phyloP scores from a whole-genome alignment of 1,140 invertebrate species.

The Antheraea mylitta region DNA sequence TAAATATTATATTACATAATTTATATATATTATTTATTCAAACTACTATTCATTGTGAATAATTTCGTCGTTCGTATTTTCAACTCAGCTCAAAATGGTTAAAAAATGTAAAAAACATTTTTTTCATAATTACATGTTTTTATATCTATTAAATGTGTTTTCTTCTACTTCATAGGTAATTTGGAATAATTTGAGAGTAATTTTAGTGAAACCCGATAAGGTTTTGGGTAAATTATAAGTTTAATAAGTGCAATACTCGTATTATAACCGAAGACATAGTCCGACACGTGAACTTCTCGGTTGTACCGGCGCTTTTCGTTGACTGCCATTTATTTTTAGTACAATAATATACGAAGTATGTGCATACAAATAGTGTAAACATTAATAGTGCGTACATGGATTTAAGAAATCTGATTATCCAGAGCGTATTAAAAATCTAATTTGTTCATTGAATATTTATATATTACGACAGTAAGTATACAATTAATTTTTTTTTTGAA shows the following conservation, averaged over 20 bases:
- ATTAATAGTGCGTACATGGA: background rate
- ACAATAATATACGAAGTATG: no score
- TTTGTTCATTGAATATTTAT: background rate
- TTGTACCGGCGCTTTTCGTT: conserved; percentile 14
- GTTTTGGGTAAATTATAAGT: background rate
- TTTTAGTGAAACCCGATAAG: background rate
- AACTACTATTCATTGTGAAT: no score
- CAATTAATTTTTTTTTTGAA: background rate
- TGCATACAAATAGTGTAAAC: conserved; percentile 9
- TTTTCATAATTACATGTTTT: no score
- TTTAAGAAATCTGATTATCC: background rate
- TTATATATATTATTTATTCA: no score
- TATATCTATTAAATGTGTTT: no score
- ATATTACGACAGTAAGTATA: background rate
- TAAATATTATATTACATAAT: no score
- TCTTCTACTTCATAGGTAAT: no score
- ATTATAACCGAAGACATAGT: conserved; percentile 21
- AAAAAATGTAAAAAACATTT: no score
- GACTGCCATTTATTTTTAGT: no score
- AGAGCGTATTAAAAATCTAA: background rate
- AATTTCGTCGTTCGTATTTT: no score
- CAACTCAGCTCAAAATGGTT: no score
- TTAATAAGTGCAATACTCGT: background rate
- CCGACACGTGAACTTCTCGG: conserved; percentile 34
- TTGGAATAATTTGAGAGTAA: no score